Evolutionary conservation across 2,113 vertebrate genomes (phyloP).

Genomic region (Lota lota): DNA sequence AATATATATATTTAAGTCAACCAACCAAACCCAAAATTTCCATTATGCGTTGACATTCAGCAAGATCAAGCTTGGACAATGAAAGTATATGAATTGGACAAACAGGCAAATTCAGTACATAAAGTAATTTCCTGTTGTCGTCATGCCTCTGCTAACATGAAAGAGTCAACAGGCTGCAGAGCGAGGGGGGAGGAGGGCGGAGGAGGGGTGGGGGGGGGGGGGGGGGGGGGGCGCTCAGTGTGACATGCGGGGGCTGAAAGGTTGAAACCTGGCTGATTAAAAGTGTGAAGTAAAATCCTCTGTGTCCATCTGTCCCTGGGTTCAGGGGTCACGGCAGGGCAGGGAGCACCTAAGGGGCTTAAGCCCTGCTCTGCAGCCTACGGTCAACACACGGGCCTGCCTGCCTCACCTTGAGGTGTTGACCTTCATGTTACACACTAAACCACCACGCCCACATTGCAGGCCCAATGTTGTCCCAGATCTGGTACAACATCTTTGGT

Average conservation of each 20-base stretch:
- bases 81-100: too few species aligned
- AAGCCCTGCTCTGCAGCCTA: constrained; percentile 30
- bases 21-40: too few species aligned
- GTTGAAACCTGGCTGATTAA: constrained; percentile 63
- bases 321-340: constrained; percentile 51
- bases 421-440: constrained; percentile 35
- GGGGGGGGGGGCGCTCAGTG: constrained; percentile 15
- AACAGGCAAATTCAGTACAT: too few species aligned
- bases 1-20: too few species aligned
- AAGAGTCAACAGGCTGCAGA: too few species aligned
- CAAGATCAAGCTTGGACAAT: too few species aligned
- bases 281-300: constrained; percentile 48
- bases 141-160: too few species aligned
- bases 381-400: constrained; percentile 4
- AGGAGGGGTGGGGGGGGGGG: constrained; percentile 14
- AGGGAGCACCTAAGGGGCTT: constrained; percentile 55
- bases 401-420: constrained; percentile 9
- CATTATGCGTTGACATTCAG: too few species aligned
- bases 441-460: constrained; percentile 7
- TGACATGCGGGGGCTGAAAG: constrained; percentile 59
- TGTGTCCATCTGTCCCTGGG: constrained; percentile 59
- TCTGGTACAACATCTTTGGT: too few species aligned
- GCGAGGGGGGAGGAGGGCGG: too few species aligned
- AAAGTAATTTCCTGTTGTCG: too few species aligned
- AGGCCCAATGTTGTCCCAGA: too few species aligned